Conservation (phyloP, 2,113 vertebrate species). For the Nibea albiflora region DNA sequence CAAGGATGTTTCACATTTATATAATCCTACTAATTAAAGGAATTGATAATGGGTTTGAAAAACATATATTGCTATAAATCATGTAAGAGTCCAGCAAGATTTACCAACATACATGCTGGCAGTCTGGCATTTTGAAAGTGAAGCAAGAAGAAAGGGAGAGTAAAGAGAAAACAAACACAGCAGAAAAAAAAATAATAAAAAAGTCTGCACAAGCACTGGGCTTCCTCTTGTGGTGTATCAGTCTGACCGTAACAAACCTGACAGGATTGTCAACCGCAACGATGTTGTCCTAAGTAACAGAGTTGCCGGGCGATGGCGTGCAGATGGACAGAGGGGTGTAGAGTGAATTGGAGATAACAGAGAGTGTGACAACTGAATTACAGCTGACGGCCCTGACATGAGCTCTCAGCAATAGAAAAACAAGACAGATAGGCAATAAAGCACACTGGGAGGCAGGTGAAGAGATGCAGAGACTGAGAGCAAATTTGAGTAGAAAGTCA, state of each 20-base stretch:
- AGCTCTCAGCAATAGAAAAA: constrained; percentile 65
- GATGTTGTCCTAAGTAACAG: constrained; percentile 65
- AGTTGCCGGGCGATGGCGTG: constrained; percentile 57
- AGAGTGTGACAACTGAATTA: constrained; percentile 80
- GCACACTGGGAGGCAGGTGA: constrained; percentile 34
- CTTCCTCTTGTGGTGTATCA: constrained; percentile 51
- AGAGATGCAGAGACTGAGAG: constrained; percentile 21
- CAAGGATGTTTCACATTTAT: not conserved
- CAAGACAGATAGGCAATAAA: constrained; percentile 65
- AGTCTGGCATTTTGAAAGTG: constrained; percentile 7
- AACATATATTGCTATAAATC: not conserved
- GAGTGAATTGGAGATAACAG: constrained; percentile 79
- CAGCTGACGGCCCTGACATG: constrained; percentile 71
- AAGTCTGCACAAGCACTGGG: not conserved
- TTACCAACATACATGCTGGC: not conserved
- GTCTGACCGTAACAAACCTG: constrained; percentile 63
- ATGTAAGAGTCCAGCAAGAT: not conserved
- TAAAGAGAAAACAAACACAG: constrained; percentile 1
- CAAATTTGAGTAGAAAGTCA: constrained; percentile 44
- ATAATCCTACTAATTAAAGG: not conserved
- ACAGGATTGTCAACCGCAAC: constrained; percentile 70
- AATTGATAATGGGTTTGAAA: not conserved
- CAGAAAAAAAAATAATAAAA: not conserved
- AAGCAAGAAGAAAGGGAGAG: not conserved
- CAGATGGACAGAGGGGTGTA: constrained; percentile 71